Evolutionary conservation across 2,113 vertebrate genomes (phyloP).

Genomic region (Pleuronectes platessa): DNA sequence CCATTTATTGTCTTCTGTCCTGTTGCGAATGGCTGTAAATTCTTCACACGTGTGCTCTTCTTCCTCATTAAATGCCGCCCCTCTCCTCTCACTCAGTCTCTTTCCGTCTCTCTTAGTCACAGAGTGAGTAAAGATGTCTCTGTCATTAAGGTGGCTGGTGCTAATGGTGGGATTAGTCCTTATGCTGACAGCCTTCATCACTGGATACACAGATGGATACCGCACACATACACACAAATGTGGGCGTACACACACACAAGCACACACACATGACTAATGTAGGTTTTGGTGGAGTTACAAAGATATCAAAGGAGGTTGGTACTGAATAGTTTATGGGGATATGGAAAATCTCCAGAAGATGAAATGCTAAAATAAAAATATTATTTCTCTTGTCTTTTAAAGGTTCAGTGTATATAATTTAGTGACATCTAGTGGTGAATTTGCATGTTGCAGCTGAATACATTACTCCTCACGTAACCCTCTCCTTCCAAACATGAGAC

Average conservation of each 20-base stretch:
- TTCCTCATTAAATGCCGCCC: conserved; percentile 4
- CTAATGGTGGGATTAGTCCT: conserved; percentile 80
- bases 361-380: too few relatives aligned
- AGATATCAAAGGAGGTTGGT: too few relatives aligned
- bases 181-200: conserved; percentile 76
- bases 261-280: conserved; percentile 45
- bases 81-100: conserved; percentile 6
- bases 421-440: too few relatives aligned
- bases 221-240: conserved; percentile 55
- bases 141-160: conserved; percentile 59
- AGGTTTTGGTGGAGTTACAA: not conserved
- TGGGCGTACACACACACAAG: conserved; percentile 44
- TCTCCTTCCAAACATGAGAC: too few relatives aligned
- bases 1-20: not conserved
- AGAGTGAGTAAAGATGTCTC: conserved; percentile 55
- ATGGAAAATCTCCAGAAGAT: too few relatives aligned
- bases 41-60: not conserved
- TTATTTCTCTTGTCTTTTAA: too few relatives aligned
- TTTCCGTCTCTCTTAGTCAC: not conserved
- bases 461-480: too few relatives aligned
- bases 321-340: too few relatives aligned
- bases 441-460: too few relatives aligned
- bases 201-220: conserved; percentile 65
- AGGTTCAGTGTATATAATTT: too few relatives aligned
- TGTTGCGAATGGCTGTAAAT: not conserved